Conservation (phyloP, 2,797 vertebrate genomes). For the Coilia nasus region DNA sequence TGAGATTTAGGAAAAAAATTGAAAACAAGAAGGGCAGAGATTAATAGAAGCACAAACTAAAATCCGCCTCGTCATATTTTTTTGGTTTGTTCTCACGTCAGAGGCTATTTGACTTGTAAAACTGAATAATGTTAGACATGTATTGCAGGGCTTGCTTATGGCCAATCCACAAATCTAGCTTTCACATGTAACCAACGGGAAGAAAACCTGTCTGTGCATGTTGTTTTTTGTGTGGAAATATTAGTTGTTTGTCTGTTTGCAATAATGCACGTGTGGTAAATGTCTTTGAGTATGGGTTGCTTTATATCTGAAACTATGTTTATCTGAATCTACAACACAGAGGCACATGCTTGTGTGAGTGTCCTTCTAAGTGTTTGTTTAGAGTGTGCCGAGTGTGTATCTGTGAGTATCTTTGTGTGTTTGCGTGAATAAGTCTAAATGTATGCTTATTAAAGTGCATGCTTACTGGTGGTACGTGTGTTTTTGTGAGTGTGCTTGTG, state of each 20-base stretch:
- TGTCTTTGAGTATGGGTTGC: too few relatives aligned
- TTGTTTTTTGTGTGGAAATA: too few relatives aligned
- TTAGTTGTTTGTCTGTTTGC: neutral
- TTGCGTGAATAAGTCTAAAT: neutral
- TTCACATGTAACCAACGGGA: neutral
- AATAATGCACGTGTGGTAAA: too few relatives aligned
- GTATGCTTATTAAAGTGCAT: too few relatives aligned
- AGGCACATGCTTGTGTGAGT: neutral
- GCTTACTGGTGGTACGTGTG: too few relatives aligned
- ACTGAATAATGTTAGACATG: too few relatives aligned
- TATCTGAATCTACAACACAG: neutral
- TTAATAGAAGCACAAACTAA: neutral
- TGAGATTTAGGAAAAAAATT: neutral
- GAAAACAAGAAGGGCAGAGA: neutral
- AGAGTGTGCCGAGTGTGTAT: neutral
- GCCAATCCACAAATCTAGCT: neutral
- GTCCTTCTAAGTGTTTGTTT: neutral
- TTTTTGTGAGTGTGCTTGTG: neutral
- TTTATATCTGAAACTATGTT: neutral
- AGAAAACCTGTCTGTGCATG: neutral
- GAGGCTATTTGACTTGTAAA: neutral
- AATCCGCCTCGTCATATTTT: too few relatives aligned
- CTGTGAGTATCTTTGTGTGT: neutral
- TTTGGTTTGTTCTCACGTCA: neutral
- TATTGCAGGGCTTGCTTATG: too few relatives aligned